phyloP scores from a whole-genome alignment of 1,140 invertebrate genomes.

The Babylonia areolata region DNA sequence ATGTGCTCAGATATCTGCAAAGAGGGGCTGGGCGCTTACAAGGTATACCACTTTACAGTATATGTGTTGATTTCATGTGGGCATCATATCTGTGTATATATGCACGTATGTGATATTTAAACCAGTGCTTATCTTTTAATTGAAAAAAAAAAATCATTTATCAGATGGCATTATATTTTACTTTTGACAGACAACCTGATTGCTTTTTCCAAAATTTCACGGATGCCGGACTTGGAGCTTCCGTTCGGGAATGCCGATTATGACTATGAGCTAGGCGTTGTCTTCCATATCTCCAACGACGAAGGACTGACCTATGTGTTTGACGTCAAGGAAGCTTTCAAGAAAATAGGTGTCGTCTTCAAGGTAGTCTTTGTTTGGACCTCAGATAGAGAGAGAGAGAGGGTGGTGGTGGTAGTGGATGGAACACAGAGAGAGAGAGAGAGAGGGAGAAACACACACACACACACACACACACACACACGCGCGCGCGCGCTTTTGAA shows the following conservation, averaged over 20 bases:
- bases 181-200: background rate
- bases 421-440: background rate
- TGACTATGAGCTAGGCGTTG: background rate
- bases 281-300: background rate
- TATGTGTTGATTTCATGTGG: too few species aligned
- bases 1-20: too few species aligned
- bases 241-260: background rate
- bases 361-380: background rate
- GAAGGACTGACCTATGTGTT: slow-evolving; percentile 1
- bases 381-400: background rate
- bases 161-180: background rate
- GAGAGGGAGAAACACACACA: too few species aligned
- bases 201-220: background rate
- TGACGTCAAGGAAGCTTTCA: background rate
- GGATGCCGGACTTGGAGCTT: background rate
- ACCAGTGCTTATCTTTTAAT: too few species aligned
- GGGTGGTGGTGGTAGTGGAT: background rate
- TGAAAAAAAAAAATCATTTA: too few species aligned
- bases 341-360: background rate
- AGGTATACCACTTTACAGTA: too few species aligned
- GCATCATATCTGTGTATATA: too few species aligned
- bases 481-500: too few species aligned
- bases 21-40: too few species aligned
- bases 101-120: too few species aligned
- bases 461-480: too few species aligned